phyloP scores from a whole-genome alignment of 2,888 invertebrate species.

The Parasteatoda lunata region DNA sequence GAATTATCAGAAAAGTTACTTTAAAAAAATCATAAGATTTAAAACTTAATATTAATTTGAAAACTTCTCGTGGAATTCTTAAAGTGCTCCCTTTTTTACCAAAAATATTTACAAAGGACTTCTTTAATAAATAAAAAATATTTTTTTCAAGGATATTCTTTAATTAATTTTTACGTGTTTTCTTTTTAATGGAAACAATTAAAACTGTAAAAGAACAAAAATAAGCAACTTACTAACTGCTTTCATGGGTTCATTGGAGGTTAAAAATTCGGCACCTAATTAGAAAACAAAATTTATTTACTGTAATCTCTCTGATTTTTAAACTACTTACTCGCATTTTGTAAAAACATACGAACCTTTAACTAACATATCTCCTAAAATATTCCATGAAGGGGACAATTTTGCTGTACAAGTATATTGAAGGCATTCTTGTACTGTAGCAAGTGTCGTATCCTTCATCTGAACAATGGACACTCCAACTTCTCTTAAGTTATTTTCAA shows the following conservation, averaged over 20 bases:
- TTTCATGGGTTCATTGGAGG: slow-evolving; percentile 9
- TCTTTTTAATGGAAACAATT: neutral
- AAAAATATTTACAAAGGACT: neutral
- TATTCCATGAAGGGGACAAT: slow-evolving; percentile 54
- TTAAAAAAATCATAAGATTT: neutral
- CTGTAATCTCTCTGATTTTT: neutral
- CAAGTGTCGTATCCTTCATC: neutral
- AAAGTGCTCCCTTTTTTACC: neutral
- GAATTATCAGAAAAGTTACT: neutral
- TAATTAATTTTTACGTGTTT: neutral
- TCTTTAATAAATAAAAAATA: neutral
- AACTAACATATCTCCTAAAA: slow-evolving; percentile 30
- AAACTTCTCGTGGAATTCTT: neutral
- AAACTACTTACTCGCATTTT: neutral
- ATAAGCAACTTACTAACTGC: slow-evolving; percentile 41
- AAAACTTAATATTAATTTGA: neutral
- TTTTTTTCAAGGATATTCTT: neutral
- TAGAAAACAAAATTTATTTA: neutral
- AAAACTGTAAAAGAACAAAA: neutral
- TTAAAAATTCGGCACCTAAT: slow-evolving; percentile 44
- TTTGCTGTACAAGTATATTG: slow-evolving; percentile 48
- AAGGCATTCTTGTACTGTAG: slow-evolving; percentile 37
- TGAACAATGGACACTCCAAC: slow-evolving; percentile 17
- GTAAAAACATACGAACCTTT: slow-evolving; percentile 15
- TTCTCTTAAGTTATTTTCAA: slow-evolving; percentile 4